A percentile compares a stretch with the other conserved stretches of the same genome.
These are phyloP conservation scores for Distichodus sexfasciatus DNA, from an alignment of 2,797 vertebrate species.

Conservation along the genomic window DNA sequence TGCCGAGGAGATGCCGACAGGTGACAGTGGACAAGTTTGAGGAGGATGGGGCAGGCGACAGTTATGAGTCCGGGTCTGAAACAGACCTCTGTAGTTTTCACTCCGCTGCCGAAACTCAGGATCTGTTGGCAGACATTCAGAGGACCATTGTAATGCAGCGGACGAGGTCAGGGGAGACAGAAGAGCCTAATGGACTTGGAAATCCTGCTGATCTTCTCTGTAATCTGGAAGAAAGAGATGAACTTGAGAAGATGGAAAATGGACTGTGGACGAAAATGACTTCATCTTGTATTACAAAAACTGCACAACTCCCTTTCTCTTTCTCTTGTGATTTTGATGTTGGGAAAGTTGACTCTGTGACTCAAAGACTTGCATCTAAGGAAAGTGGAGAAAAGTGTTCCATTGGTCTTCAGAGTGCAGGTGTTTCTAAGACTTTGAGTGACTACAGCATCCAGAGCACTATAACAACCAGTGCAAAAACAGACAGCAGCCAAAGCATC, in stretches of 20 bases:
- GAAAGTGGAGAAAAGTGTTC: neutral
- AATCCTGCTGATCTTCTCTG: neutral
- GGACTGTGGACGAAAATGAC: neutral
- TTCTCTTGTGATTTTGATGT: neutral
- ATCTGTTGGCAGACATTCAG: conserved; percentile 91
- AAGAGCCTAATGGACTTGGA: neutral
- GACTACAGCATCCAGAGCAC: conserved; percentile 68
- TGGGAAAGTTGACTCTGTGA: neutral
- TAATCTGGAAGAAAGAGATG: neutral
- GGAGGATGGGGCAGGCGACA: conserved; percentile 74
- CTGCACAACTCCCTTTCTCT: neutral
- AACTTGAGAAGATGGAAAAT: neutral
- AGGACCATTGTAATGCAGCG: conserved; percentile 81
- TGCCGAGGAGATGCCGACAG: conserved; percentile 63
- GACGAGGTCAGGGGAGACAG: neutral
- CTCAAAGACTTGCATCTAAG: neutral
- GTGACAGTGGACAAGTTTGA: conserved; percentile 65
- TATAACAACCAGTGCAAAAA: conserved; percentile 55
- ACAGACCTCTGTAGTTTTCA: conserved; percentile 94
- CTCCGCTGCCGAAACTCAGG: conserved; percentile 86
- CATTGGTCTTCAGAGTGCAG: neutral
- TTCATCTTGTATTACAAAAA: neutral
- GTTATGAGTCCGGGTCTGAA: conserved; percentile 82
- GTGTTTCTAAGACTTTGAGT: conserved; percentile 40
- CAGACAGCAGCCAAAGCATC: conserved; percentile 54